These are phyloP conservation scores for Idaea dimidiata DNA, from an alignment of 2,888 invertebrate species.

Conservation along the genomic window DNA sequence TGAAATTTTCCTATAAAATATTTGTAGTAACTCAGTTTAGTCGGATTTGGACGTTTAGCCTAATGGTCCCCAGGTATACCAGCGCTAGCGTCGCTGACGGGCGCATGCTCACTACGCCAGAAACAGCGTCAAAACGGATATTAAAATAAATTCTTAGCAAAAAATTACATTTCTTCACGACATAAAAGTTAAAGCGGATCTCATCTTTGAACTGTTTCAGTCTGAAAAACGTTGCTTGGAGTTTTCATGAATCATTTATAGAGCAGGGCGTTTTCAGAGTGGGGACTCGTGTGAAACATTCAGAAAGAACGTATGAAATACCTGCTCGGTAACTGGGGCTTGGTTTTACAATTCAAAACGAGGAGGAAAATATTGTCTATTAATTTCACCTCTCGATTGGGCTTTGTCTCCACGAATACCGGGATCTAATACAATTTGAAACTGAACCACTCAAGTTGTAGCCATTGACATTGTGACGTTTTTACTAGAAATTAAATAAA, in stretches of 20 bases:
- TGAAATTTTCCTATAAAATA: too few relatives aligned
- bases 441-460: too few relatives aligned
- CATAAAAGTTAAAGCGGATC: conserved; percentile 1
- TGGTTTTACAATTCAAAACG: conserved; percentile 33
- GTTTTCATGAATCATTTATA: conserved; percentile 56
- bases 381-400: conserved; percentile 18
- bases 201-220: conserved; percentile 6
- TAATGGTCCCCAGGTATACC: too few relatives aligned
- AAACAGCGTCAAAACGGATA: neutral
- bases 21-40: too few relatives aligned
- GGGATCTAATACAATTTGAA: too few relatives aligned
- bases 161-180: neutral
- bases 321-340: conserved; percentile 26
- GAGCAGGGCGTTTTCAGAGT: conserved; percentile 38
- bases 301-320: conserved; percentile 35
- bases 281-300: conserved; percentile 46
- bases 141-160: neutral
- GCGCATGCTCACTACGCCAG: too few relatives aligned
- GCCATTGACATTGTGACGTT: too few relatives aligned
- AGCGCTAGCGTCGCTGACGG: too few relatives aligned
- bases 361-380: conserved; percentile 32
- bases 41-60: too few relatives aligned
- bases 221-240: conserved; percentile 24
- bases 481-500: too few relatives aligned
- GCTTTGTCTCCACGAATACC: too few relatives aligned